These are phyloP conservation scores for Drosophila paramelanica DNA, from an alignment of 2,888 invertebrate genomes.

Conservation along the genomic window DNA sequence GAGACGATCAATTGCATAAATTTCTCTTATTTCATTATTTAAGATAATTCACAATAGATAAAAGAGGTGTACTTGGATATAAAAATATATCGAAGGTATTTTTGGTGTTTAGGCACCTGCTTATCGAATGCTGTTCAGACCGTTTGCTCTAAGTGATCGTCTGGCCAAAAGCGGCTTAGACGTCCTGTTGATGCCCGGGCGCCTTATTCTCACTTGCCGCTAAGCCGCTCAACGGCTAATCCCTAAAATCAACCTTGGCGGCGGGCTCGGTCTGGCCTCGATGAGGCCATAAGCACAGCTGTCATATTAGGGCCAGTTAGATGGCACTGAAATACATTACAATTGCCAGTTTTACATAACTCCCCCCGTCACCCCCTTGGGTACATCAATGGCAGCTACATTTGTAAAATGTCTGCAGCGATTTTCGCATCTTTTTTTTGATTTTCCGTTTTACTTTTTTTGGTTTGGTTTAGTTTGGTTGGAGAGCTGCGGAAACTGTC, in stretches of 20 bases:
- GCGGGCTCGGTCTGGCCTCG: slow-evolving; percentile 34
- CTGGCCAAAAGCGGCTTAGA: slow-evolving; percentile 30
- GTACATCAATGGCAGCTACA: slow-evolving; percentile 38
- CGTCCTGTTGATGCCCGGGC: slow-evolving; percentile 1
- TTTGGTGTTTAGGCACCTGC: not conserved
- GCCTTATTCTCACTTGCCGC: slow-evolving; percentile 44
- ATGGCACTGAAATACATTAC: slow-evolving; percentile 41
- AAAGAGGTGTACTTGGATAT: not conserved
- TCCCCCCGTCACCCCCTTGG: not conserved
- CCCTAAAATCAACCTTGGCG: slow-evolving; percentile 64
- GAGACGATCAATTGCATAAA: too few relatives aligned
- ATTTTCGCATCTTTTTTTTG: slow-evolving; percentile 43
- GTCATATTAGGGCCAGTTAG: slow-evolving; percentile 54
- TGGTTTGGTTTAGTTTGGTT: not conserved
- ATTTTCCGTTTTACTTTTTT: not conserved
- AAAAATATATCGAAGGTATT: not conserved
- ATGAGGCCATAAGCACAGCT: slow-evolving; percentile 69
- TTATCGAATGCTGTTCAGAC: not conserved
- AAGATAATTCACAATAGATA: too few relatives aligned
- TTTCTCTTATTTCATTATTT: too few relatives aligned
- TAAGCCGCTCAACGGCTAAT: slow-evolving; percentile 75
- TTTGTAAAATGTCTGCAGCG: slow-evolving; percentile 71
- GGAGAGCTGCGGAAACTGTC: slow-evolving; percentile 67
- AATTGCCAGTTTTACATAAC: slow-evolving; percentile 42
- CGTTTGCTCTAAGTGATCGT: slow-evolving; percentile 20